phyloP scores from a whole-genome alignment of 2,113 vertebrate genomes.

The Melanotaenia duboulayi region DNA sequence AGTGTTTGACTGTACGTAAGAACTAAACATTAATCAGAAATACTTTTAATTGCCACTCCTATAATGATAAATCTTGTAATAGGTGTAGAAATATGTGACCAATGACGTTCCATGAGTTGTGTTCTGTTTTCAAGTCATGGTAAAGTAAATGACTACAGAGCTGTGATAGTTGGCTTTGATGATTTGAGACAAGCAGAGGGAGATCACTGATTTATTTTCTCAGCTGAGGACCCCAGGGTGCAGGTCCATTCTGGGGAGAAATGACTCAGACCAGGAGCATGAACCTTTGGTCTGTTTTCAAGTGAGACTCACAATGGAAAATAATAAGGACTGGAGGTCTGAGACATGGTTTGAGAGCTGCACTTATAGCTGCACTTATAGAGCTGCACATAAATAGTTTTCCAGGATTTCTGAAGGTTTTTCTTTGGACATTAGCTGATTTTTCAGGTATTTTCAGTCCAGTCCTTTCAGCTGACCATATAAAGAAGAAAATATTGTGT shows the following conservation, averaged over 20 bases:
- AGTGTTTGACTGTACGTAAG: constrained; percentile 54
- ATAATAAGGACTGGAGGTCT: constrained; percentile 18
- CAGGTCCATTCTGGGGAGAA: constrained; percentile 25
- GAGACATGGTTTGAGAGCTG: not conserved
- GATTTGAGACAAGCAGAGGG: constrained; percentile 20
- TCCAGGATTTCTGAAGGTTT: too few relatives aligned
- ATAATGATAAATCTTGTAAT: constrained; percentile 36
- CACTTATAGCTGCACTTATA: too few relatives aligned
- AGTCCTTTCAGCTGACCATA: too few relatives aligned
- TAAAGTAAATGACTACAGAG: constrained; percentile 20
- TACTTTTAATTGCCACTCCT: constrained; percentile 25
- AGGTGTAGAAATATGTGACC: not conserved
- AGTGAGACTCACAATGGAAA: constrained; percentile 22
- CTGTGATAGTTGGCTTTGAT: constrained; percentile 29
- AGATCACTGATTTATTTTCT: constrained; percentile 66
- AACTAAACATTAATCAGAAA: constrained; percentile 54
- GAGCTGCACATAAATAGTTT: too few relatives aligned
- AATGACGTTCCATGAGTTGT: not conserved
- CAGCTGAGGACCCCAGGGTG: constrained; percentile 68
- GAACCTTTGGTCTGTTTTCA: constrained; percentile 32
- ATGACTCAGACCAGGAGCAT: constrained; percentile 40
- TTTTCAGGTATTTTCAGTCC: too few relatives aligned
- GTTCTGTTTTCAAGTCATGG: not conserved
- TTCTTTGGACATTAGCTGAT: too few relatives aligned
- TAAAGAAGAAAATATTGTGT: too few relatives aligned